Conservation (phyloP, 2,888 invertebrate genomes). For the Prosapia bicincta region DNA sequence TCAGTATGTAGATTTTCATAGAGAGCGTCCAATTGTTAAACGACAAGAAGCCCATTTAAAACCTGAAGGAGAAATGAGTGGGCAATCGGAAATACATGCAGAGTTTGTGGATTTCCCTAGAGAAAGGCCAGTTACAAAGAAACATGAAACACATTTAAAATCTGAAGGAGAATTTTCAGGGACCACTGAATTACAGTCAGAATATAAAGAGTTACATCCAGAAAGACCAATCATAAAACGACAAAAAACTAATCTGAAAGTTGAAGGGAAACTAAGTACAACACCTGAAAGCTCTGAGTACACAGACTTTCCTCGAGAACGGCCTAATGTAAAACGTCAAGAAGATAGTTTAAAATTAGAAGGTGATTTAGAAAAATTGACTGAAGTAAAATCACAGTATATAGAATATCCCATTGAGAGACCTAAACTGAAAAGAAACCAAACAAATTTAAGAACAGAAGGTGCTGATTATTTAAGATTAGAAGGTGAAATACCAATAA, state of each 20-base stretch:
- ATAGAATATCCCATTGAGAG: conserved; percentile 30
- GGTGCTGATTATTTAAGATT: conserved; percentile 29
- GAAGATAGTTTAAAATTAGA: conserved; percentile 33
- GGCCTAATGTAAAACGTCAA: conserved; percentile 31
- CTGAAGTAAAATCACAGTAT: conserved; percentile 31
- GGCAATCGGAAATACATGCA: conserved; percentile 24
- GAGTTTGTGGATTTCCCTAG: conserved; percentile 33
- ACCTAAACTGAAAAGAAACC: conserved; percentile 8
- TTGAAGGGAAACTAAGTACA: conserved; percentile 20
- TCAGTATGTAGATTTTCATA: conserved; percentile 18
- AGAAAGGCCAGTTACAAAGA: conserved; percentile 17
- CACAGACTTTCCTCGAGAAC: conserved; percentile 32
- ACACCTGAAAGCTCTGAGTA: conserved; percentile 24
- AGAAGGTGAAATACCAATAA: conserved; percentile 17
- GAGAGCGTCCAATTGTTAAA: conserved; percentile 20
- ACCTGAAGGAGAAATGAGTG: conserved; percentile 26
- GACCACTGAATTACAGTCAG: conserved; percentile 31
- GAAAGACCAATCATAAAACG: conserved; percentile 17
- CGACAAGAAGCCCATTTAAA: conserved; percentile 14
- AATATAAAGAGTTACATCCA: conserved; percentile 33
- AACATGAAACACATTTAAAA: conserved; percentile 5
- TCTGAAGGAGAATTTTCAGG: conserved; percentile 27
- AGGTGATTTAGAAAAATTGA: conserved; percentile 28
- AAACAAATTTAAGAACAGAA: conserved; percentile 30
- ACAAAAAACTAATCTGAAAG: neutral